Percentiles rank a stretch among this genome's conserved stretches.
phyloP scores from a whole-genome alignment of 2,113 vertebrate genomes.

The Bettongia penicillata region DNA sequence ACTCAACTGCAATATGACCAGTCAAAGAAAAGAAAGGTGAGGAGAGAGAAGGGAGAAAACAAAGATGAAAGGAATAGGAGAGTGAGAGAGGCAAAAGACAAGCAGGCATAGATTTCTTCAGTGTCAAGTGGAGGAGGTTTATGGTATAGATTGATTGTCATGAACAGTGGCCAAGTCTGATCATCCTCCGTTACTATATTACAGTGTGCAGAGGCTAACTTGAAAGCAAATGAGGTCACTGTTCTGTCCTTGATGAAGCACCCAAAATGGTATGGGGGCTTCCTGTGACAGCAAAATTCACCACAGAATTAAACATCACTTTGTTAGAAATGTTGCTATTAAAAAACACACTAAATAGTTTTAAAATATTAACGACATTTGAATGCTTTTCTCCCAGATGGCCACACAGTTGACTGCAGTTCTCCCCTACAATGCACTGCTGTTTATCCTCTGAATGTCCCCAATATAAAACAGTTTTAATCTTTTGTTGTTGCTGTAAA shows the following conservation, averaged over 20 bases:
- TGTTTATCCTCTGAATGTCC: conserved; percentile 83
- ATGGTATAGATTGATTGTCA: conserved; percentile 15
- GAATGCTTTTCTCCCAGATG: conserved; percentile 79
- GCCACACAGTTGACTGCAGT: conserved; percentile 74
- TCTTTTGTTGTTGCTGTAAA: conserved; percentile 86
- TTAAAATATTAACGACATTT: conserved; percentile 82
- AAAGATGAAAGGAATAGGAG: neutral
- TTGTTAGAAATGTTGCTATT: conserved; percentile 69
- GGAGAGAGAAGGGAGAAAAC: neutral
- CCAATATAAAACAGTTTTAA: conserved; percentile 82
- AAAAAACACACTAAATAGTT: conserved; percentile 58
- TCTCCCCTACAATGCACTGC: conserved; percentile 64
- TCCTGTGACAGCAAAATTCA: conserved; percentile 72
- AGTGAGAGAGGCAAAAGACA: neutral
- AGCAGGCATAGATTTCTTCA: neutral
- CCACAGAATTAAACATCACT: conserved; percentile 54
- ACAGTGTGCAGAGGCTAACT: conserved; percentile 31
- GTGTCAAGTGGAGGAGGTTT: neutral
- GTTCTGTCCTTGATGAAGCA: conserved; percentile 52
- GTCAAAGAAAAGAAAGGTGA: neutral
- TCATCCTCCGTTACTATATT: neutral
- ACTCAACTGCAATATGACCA: neutral
- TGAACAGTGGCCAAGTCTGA: neutral
- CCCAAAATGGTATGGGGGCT: conserved; percentile 41
- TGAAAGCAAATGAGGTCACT: conserved; percentile 56